phyloP scores from a whole-genome alignment of 2,797 vertebrate genomes.

The Eulemur albifrons region DNA sequence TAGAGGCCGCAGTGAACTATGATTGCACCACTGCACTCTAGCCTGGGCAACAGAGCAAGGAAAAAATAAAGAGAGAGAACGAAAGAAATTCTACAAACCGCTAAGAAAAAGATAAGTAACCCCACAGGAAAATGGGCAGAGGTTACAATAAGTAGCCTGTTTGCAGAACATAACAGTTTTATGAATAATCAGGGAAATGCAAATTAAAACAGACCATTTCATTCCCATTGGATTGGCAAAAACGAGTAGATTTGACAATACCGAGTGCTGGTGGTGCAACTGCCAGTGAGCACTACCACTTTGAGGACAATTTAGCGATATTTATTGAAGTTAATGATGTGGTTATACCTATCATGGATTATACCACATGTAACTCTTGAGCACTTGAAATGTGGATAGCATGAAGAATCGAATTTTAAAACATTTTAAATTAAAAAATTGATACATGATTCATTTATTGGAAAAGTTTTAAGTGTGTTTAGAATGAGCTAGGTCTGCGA shows the following conservation, averaged over 20 bases:
- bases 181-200: background rate
- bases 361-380: rapidly evolving
- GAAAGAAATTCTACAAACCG: background rate
- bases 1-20: background rate
- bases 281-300: rapidly evolving
- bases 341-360: background rate
- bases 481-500: background rate
- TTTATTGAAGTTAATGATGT: background rate
- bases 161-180: background rate
- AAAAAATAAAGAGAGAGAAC: background rate
- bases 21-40: background rate
- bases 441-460: background rate
- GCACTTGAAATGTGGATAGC: background rate
- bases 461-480: background rate
- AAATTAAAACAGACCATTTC: background rate
- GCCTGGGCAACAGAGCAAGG: background rate
- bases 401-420: background rate
- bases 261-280: background rate
- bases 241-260: background rate
- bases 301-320: no score
- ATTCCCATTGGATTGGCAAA: background rate
- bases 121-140: background rate
- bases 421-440: background rate
- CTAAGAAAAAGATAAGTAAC: background rate
- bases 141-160: background rate